Conservation (phyloP, 2,888 invertebrate species). For the Lasius fuliginosus region DNA sequence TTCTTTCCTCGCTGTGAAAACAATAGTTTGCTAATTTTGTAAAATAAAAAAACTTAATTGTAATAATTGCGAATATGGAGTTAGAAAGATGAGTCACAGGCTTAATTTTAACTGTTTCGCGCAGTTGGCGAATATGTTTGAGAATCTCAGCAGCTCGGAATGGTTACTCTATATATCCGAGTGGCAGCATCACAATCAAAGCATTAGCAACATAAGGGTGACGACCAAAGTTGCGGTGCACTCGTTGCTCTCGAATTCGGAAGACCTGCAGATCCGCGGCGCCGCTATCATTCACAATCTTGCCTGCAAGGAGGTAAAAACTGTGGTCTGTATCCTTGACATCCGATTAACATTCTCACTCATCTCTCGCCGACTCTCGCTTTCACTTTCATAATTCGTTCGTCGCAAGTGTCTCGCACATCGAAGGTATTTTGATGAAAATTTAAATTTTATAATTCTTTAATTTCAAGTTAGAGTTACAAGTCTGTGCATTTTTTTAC, state of each 20-base stretch:
- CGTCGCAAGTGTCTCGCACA: neutral
- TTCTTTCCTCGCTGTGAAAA: neutral
- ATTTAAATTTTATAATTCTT: conserved; percentile 8
- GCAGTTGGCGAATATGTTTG: conserved; percentile 96
- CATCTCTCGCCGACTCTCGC: conserved; percentile 33
- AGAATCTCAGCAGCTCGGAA: conserved; percentile 95
- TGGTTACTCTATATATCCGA: conserved; percentile 98
- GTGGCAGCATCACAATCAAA: conserved; percentile 93
- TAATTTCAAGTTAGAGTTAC: neutral
- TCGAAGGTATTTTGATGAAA: conserved; percentile 9
- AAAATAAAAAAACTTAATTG: neutral
- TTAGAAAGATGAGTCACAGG: neutral
- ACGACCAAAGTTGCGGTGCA: conserved; percentile 97
- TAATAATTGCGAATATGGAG: neutral
- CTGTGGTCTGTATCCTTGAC: conserved; percentile 94
- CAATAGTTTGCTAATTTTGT: neutral
- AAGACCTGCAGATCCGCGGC: conserved; percentile 92
- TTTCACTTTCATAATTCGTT: conserved; percentile 48
- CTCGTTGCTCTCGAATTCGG: conserved; percentile 91
- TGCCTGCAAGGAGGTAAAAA: conserved; percentile 98
- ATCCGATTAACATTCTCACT: conserved; percentile 63
- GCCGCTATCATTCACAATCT: conserved; percentile 96
- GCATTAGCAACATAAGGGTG: conserved; percentile 95
- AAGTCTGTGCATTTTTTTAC: neutral
- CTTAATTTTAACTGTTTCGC: conserved; percentile 63